Evolutionary conservation across 2,113 vertebrate genomes (phyloP).

Genomic region (Cepphus grylle): DNA sequence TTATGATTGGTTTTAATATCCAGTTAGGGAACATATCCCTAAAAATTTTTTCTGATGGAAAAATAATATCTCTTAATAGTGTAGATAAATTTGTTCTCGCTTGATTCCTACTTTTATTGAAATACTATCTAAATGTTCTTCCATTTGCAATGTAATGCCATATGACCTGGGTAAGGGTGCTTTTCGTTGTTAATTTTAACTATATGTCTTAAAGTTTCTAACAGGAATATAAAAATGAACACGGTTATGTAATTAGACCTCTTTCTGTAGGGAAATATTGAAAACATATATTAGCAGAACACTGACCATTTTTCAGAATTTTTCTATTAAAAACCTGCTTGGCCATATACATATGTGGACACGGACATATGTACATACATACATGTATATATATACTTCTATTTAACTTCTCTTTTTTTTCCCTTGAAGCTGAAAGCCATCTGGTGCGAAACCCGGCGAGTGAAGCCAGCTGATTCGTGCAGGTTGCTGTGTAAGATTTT

Average conservation of each 20-base stretch:
- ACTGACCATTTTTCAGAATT: background rate
- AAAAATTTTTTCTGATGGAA: background rate
- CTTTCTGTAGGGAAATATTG: background rate
- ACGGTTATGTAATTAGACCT: background rate
- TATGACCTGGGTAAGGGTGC: background rate
- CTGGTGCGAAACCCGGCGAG: background rate
- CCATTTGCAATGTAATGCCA: background rate
- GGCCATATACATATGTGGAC: fast-evolving
- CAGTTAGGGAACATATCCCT: background rate
- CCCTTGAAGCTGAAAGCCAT: background rate
- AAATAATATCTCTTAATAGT: background rate
- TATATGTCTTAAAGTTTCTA: background rate
- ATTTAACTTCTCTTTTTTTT: background rate
- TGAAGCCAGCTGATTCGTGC: background rate
- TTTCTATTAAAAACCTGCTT: background rate
- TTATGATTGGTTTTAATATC: background rate
- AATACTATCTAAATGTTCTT: background rate
- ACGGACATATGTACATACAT: fast-evolving
- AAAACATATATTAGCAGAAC: background rate
- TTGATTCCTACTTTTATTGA: background rate
- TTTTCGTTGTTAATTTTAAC: background rate
- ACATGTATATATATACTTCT: fast-evolving
- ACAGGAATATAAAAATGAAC: background rate
- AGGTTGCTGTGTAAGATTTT: background rate
- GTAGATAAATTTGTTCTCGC: background rate